These are phyloP conservation scores for Triplophysa bombifrons DNA, from an alignment of 2,797 vertebrate genomes.

Conservation along the genomic window DNA sequence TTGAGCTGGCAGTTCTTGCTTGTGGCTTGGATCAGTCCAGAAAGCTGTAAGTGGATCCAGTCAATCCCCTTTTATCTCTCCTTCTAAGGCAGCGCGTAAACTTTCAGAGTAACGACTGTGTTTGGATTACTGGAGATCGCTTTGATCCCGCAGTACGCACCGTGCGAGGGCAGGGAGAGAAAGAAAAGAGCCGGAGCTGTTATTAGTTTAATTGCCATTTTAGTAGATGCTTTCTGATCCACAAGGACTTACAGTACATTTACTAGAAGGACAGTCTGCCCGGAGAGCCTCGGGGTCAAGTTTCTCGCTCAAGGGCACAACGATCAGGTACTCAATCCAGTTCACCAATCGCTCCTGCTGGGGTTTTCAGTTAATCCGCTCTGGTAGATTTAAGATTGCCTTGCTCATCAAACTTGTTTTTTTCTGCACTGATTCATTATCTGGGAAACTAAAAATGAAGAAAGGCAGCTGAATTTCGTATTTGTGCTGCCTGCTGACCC, in stretches of 20 bases:
- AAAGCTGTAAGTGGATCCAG: slow-evolving; percentile 67
- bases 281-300: slow-evolving; percentile 8
- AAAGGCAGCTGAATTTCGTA: slow-evolving; percentile 66
- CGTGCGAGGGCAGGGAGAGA: slow-evolving; percentile 27
- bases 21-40: slow-evolving; percentile 65
- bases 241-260: not conserved
- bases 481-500: slow-evolving; percentile 45
- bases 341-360: slow-evolving; percentile 31
- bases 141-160: slow-evolving; percentile 49
- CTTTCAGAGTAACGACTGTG: slow-evolving; percentile 55
- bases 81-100: slow-evolving; percentile 62
- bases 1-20: slow-evolving; percentile 57
- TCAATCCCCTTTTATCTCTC: slow-evolving; percentile 64
- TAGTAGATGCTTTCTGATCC: not conserved
- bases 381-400: slow-evolving; percentile 78
- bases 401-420: slow-evolving; percentile 75
- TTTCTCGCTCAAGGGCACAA: slow-evolving; percentile 32
- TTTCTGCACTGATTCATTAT: slow-evolving; percentile 73
- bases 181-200: slow-evolving; percentile 27
- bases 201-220: not conserved
- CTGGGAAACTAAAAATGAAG: slow-evolving; percentile 65
- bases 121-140: slow-evolving; percentile 63
- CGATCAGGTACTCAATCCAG: slow-evolving; percentile 18
- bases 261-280: slow-evolving; percentile 9
- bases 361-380: slow-evolving; percentile 63